Evolutionary conservation across 2,797 vertebrate genomes (phyloP), one percentile per base, ranked within the genome.

Genomic region (Sylvia borin): DNA sequence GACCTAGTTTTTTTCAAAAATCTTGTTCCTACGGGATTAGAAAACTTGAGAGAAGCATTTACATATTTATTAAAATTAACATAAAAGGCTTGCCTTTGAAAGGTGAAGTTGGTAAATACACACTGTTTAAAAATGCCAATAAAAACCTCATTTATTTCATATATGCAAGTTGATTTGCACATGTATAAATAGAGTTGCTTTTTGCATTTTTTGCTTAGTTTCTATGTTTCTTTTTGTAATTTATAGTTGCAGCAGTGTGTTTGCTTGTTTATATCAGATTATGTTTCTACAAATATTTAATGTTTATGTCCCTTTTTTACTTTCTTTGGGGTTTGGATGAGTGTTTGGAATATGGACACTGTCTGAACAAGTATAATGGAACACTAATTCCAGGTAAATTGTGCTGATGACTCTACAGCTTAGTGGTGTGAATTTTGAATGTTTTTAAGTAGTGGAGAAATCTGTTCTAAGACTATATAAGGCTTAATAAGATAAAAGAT

Each of bases 141-240:
- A 96, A 97, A 96, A 97, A 97, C 97, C 97, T 97, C 97, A 95
- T 97, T 97, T 96, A 95, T 97, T 97, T 97, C 92, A 66, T 97
- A 97, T 98, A 97, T 97, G 97, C 96, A 96, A 95, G 92, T 98
- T 97, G 95, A 97, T 98, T 98, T 99, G 98, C 98, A 99, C 98
- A 97, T 97, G 97, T 98, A 97, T 97, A 97, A 97, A 98, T 95
- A 97, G 88, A 95, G 92, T 96, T 74, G 72, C 89, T 94, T 96
- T 96, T 86, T 96, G 86, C 95, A 91, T 96, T 96, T 97, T 97
- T 97, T 91, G 92, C 94, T 95, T 94, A 90, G 86, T 93, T 94
- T 91, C 91, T 96, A 16, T 86, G 81, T 83, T 93, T 92, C 72
- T 93, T 91, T 88, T 96, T 96, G 88, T 96, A 92, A 97, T 92